phyloP scores from a whole-genome alignment of 2,888 invertebrate genomes.

The Agrochola lychnidis region DNA sequence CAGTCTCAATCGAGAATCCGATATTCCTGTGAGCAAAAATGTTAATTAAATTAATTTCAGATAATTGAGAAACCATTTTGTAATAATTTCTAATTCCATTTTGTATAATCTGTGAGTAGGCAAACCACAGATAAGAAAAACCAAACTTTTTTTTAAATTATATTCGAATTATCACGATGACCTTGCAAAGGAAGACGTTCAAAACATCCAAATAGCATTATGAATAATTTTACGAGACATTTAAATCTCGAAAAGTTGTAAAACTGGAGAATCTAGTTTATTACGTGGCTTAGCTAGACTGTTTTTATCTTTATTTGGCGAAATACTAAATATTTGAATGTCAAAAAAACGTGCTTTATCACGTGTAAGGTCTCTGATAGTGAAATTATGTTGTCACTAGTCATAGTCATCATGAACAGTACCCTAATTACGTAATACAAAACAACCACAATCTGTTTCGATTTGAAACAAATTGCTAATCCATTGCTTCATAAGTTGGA shows the following conservation, averaged over 20 bases:
- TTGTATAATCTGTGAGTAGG: constrained; percentile 28
- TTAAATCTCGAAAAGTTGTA: constrained; percentile 23
- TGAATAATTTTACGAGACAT: constrained; percentile 48
- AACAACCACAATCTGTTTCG: no score
- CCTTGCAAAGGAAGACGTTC: constrained; percentile 53
- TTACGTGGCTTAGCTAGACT: constrained; percentile 10
- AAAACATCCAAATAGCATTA: constrained; percentile 27
- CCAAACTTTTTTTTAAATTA: constrained; percentile 12
- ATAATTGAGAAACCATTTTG: constrained; percentile 18
- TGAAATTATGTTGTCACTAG: not conserved
- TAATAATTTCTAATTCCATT: constrained; percentile 1
- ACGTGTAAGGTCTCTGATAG: not conserved
- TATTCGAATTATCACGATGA: constrained; percentile 36
- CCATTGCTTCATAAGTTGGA: no score
- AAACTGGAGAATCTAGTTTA: constrained; percentile 51
- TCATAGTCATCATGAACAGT: not conserved
- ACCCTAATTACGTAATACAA: no score
- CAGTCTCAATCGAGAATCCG: constrained; percentile 9
- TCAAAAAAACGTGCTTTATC: constrained; percentile 12
- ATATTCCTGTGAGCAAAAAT: constrained; percentile 14
- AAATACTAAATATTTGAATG: constrained; percentile 22
- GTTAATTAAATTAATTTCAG: constrained; percentile 14
- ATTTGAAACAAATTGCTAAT: no score
- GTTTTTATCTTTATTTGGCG: constrained; percentile 14
- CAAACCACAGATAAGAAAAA: constrained; percentile 20